Evolutionary conservation across 1,140 invertebrate genomes (phyloP), one percentile per base, ranked within the genome.

Genomic region (Neodiprion pinetum): DNA sequence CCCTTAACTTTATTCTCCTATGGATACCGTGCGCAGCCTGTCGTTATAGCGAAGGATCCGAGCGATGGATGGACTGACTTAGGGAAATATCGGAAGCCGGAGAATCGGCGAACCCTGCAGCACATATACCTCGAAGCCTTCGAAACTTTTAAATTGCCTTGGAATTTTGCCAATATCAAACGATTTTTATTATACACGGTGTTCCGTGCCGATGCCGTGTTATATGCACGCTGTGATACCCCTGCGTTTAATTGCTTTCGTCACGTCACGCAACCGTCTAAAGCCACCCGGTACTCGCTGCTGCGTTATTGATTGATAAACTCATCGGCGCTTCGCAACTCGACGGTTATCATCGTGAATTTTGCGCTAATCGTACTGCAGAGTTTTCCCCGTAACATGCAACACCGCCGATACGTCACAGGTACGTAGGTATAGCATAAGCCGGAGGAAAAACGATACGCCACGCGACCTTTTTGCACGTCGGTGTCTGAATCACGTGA

Each of bases 111-210:
- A 70, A 48, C 11, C 48, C 48, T 68, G 12, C 21, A 48, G 74
- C 67, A 14, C 70, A 10, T 48, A n/a, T 50, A 14, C 17, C 23
- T 67, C 61, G 71, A 61, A 75, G 74, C 73, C 73, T 75, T 79
- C 79, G 78, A 78, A 86, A 84, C 82, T 86, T 87, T 87, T 82
- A 86, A 87, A 87, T 87, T 85, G 85, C 86, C 86, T 87, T 87
- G 86, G 86, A 86, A 79, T 76, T 72, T 75, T 72, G 86, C 86
- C 86, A 87, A 83, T 86, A 72, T 80, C 75, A 70, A 79, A 53
- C n/a, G 50, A 53, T 53, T 53, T 53, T 53, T 53, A 11, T 53
- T n/a, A 11, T 53, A 1, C 17, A 21, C 17, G 17, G 17, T 21
- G 17, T 21, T 21, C 17, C 17, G 17, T 21, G 17, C 17, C 17